phyloP scores from a whole-genome alignment of 2,888 invertebrate species.

The Melitaea athalia region DNA sequence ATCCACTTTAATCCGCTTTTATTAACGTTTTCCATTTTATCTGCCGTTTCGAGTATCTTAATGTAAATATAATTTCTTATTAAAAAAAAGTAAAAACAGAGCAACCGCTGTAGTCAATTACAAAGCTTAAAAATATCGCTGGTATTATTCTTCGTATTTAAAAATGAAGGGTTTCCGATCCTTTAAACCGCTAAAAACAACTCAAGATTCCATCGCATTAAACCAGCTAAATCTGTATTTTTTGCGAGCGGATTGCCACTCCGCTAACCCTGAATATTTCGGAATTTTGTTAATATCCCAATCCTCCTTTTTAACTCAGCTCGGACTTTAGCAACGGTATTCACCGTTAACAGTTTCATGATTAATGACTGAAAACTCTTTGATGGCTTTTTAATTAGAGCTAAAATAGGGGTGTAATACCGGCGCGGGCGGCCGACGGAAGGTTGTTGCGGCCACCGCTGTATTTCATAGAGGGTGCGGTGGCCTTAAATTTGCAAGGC shows the following conservation, averaged over 20 bases:
- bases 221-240: slow-evolving; percentile 70
- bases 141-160: slow-evolving; percentile 65
- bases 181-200: slow-evolving; percentile 73
- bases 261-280: slow-evolving; percentile 76
- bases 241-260: slow-evolving; percentile 70
- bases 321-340: slow-evolving; percentile 72
- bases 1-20: slow-evolving; percentile 62
- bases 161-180: slow-evolving; percentile 69
- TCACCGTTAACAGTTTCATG: slow-evolving; percentile 82
- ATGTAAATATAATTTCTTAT: slow-evolving; percentile 65
- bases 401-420: slow-evolving; percentile 80
- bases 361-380: slow-evolving; percentile 83
- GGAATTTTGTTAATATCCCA: slow-evolving; percentile 78
- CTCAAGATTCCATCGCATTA: slow-evolving; percentile 69
- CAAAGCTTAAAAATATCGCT: slow-evolving; percentile 72
- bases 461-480: slow-evolving; percentile 77
- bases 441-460: slow-evolving; percentile 72
- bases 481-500: slow-evolving; percentile 79
- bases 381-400: slow-evolving; percentile 83
- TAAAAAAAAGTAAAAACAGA: slow-evolving; percentile 52
- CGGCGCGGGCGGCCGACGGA: slow-evolving; percentile 58
- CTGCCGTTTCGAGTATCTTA: slow-evolving; percentile 58
- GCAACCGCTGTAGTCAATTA: slow-evolving; percentile 71
- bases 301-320: slow-evolving; percentile 71
- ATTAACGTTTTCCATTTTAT: slow-evolving; percentile 61